Evolutionary conservation across 2,113 vertebrate species (phyloP), one percentile per base, ranked within the genome.

Genomic region (Aptenodytes patagonicus): DNA sequence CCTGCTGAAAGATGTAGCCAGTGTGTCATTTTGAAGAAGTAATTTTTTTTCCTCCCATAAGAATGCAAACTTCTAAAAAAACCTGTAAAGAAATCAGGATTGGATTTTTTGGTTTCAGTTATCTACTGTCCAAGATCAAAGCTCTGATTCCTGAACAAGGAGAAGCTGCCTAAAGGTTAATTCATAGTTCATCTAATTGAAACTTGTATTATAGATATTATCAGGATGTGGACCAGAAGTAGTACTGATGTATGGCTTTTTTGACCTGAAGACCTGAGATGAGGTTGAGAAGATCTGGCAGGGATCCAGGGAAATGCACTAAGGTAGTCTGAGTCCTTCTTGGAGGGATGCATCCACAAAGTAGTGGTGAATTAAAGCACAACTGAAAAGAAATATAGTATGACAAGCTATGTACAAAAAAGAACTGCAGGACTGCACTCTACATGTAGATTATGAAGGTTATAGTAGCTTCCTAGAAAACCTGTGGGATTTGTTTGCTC

Each of bases 121-220:
- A n/a, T 66, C 31, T 85, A 5, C 24, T 66, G 34, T 61, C 20
- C 2, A 31, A 66, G 31, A 61, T 85, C 60, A 93, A 92, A 92
- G 16, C 36, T 90, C 31, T 82, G 65, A 62, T 20, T n/a, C 21
- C 34, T 40, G 42, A 75, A 54, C 31, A 79, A 62, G 28, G 31
- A 78, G 40, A 87, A 92, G 34, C 46, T 95, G 51, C 46, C 42
- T 88, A 78, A 84, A 91, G 17, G 12, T 92, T 90, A 80, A 55
- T 86, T 92, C 28, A 29, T 57, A 77, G 83, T 83, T 94, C 31
- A 83, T 77, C 58, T 61, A 72, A 47, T 77, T 89, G 58, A 87
- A 83, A 66, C 24, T 77, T 65, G 6, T 6, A 34, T 42, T 69
- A 20, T 52, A 83, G 44, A 69, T 0, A 0, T 83, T 68, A 38